Evolutionary conservation across 92 coral and sea anemone species (phyloP).

Genomic region (Phenganax subtilis): DNA sequence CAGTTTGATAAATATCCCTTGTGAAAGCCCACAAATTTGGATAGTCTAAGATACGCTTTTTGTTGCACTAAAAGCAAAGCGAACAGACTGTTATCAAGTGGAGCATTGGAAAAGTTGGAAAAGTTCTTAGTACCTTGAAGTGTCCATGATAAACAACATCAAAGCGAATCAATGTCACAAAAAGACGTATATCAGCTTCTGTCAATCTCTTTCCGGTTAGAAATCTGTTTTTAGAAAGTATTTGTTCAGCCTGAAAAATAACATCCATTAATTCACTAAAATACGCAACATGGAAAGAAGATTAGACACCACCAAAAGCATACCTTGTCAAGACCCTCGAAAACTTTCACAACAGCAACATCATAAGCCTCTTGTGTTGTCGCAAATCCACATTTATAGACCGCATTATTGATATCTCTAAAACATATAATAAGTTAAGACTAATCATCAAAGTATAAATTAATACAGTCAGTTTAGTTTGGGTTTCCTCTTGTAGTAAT

Average conservation of each 20-base stretch:
- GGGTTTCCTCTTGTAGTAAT: no score
- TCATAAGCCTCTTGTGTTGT: slow-evolving; percentile 76
- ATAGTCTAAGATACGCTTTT: slow-evolving; percentile 68
- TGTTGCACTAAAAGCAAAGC: slow-evolving; percentile 60
- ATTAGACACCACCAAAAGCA: no score
- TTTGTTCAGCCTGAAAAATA: slow-evolving; percentile 57
- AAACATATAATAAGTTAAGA: not conserved
- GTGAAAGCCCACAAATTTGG: slow-evolving; percentile 80
- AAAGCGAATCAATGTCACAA: slow-evolving; percentile 73
- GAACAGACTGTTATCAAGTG: not conserved
- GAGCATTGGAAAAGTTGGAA: not conserved
- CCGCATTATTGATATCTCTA: slow-evolving; percentile 83
- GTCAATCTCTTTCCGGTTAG: slow-evolving; percentile 69
- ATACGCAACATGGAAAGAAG: not conserved
- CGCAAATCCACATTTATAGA: slow-evolving; percentile 83
- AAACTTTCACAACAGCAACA: slow-evolving; percentile 59
- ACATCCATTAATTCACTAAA: not conserved
- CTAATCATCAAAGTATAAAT: not conserved
- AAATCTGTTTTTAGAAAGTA: slow-evolving; percentile 65
- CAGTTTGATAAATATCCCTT: slow-evolving; percentile 77
- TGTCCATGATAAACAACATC: slow-evolving; percentile 79
- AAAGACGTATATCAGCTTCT: slow-evolving; percentile 84
- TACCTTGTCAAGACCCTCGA: slow-evolving; percentile 72
- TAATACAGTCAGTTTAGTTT: not conserved
- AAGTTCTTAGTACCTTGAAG: slow-evolving; percentile 55